phyloP scores from a whole-genome alignment of 2,113 vertebrate species.

The Eolophus roseicapilla region DNA sequence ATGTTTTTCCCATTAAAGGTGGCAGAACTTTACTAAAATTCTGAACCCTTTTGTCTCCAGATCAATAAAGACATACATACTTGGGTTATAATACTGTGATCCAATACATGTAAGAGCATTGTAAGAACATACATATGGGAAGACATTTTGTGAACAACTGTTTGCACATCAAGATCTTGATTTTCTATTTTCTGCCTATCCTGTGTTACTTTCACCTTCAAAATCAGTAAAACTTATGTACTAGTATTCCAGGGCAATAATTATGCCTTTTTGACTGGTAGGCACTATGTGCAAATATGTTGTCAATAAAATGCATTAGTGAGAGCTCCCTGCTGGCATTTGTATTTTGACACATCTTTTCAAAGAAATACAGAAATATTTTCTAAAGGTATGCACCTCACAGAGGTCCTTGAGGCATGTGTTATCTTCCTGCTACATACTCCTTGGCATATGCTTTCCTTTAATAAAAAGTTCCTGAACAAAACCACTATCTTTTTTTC shows the following conservation, averaged over 20 bases:
- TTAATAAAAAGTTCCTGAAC: background rate
- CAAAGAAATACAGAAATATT: slow-evolving; percentile 16
- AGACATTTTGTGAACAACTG: background rate
- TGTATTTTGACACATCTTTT: background rate
- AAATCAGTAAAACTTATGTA: background rate
- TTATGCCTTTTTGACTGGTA: background rate
- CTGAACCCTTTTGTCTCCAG: background rate
- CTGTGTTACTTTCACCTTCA: background rate
- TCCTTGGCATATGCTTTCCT: background rate
- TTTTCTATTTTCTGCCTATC: background rate
- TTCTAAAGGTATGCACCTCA: background rate
- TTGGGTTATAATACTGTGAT: background rate
- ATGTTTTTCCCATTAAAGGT: background rate
- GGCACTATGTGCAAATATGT: background rate
- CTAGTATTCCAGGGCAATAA: background rate
- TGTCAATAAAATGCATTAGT: background rate
- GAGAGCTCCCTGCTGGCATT: background rate
- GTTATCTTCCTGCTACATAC: slow-evolving; percentile 25
- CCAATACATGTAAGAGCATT: too few relatives aligned
- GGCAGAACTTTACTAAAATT: background rate
- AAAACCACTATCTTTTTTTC: slow-evolving; percentile 16
- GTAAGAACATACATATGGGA: fast-evolving
- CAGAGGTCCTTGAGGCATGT: background rate
- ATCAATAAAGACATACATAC: background rate
- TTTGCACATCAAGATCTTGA: background rate